Evolutionary conservation across 2,113 vertebrate genomes (phyloP).

Genomic region (Abramis brama): DNA sequence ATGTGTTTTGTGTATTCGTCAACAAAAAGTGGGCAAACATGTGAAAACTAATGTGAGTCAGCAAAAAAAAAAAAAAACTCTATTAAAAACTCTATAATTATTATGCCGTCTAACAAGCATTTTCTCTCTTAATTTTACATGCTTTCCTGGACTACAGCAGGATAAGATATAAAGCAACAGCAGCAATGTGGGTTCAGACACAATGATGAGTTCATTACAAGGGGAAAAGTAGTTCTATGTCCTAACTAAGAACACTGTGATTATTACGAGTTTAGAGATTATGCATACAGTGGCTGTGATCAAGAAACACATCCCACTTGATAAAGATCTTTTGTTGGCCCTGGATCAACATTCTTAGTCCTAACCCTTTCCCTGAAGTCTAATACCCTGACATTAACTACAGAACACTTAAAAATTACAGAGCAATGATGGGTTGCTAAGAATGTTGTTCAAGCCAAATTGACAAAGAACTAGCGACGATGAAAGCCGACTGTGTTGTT

Average conservation of each 20-base stretch:
- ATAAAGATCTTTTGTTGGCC: background rate
- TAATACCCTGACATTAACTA: background rate
- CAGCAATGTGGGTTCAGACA: background rate
- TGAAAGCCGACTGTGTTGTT: background rate
- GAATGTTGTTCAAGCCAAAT: background rate
- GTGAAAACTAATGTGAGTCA: background rate
- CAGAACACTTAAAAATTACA: background rate
- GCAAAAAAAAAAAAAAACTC: background rate
- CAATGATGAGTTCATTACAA: too few species aligned
- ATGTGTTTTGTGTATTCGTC: constrained; percentile 52
- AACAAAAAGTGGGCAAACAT: background rate
- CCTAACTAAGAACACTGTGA: background rate
- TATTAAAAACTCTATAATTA: too few species aligned
- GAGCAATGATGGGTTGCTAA: background rate
- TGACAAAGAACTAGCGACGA: background rate
- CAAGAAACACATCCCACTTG: too few species aligned
- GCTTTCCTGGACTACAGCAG: background rate
- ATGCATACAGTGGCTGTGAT: background rate
- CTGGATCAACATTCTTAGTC: background rate
- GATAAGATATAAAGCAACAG: background rate
- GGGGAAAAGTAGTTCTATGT: background rate
- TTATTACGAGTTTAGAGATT: background rate
- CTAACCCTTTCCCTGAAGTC: background rate
- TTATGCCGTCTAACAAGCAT: constrained; percentile 42
- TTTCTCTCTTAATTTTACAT: background rate